Evolutionary conservation across 2,888 invertebrate species (phyloP).

Genomic region (Melangyna quadrimaculata): DNA sequence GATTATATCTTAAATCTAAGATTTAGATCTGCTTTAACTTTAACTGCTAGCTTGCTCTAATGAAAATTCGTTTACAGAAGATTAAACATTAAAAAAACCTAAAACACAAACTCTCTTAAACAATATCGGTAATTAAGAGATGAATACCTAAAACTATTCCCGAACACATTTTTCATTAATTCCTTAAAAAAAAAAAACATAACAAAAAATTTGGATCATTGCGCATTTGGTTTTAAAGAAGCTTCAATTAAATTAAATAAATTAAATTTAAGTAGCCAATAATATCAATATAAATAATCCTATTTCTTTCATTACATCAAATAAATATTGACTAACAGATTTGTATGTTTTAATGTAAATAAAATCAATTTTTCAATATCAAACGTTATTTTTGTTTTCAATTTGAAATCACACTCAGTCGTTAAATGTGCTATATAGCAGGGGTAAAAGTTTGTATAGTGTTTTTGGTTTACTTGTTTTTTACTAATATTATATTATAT

Average conservation of each 20-base stretch:
- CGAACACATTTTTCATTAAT: neutral
- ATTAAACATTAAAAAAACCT: neutral
- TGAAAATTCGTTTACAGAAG: no score
- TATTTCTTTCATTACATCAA: neutral
- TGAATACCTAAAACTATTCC: neutral
- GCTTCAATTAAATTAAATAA: neutral
- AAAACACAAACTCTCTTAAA: neutral
- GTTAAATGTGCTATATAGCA: slow-evolving; percentile 19
- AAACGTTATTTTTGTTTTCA: neutral
- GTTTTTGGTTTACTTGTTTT: no score
- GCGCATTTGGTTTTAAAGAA: neutral
- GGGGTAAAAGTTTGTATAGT: slow-evolving; percentile 19
- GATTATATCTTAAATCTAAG: no score
- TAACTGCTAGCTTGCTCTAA: no score
- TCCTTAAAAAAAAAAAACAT: neutral
- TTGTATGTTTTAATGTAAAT: neutral
- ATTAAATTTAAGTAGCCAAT: neutral
- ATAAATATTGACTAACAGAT: neutral
- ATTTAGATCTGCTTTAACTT: no score
- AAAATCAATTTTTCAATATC: neutral
- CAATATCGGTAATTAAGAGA: neutral
- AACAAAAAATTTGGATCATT: neutral
- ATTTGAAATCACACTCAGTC: slow-evolving; percentile 47
- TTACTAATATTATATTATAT: neutral
- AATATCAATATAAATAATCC: neutral